Base-by-base conservation (phyloP, 2,888 invertebrate genomes). In the Tribolium freemani region DNA sequence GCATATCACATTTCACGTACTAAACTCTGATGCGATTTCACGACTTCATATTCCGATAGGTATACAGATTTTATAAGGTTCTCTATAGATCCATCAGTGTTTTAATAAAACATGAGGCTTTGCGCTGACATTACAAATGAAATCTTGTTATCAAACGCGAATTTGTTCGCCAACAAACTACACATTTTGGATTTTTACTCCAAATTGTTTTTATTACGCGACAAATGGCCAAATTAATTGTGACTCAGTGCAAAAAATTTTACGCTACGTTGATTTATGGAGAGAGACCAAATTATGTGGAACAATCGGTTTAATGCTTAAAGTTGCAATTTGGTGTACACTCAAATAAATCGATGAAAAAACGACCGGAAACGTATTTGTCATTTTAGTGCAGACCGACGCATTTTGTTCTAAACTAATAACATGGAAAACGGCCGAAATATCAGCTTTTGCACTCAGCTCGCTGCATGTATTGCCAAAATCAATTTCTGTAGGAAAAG, bases 61-160 rank as follows among this genome's bases (percentile, higher is more conserved):
- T 44, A 44, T 45, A 58, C 26, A 45, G 44, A 38, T 58, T 58
- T 58, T 30, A 45, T 44, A 44, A 58, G 20, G 44, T 26, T 30
- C 21, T 58, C 38, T 3, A 20, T 58, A 11, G 45, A 58, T 54
- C 13, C 30, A 11, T 26, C 10, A 21, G 26, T 48, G 11, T 58
- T 44, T 58, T 58, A 58, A 58, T 58, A 58, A 58, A 58, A 58
- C 58, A 58, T 58, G 58, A 58, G 58, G 10, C 26, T 53, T 53
- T 48, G 11, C 16, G 48, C 50, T 50, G 16, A 16, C 9, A 20
- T 50, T 20, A 50, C 50, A 50, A 50, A 50, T 50, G 16, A 50
- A 50, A 50, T 13, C 8, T 50, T 50, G 50, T 48, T 50, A 50
- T 13, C 50, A 50, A 50, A 50, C 13, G 11, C 6, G 50, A 11